Evolutionary conservation across 2,113 vertebrate genomes (phyloP).

Genomic region (Hyperopisus bebe): DNA sequence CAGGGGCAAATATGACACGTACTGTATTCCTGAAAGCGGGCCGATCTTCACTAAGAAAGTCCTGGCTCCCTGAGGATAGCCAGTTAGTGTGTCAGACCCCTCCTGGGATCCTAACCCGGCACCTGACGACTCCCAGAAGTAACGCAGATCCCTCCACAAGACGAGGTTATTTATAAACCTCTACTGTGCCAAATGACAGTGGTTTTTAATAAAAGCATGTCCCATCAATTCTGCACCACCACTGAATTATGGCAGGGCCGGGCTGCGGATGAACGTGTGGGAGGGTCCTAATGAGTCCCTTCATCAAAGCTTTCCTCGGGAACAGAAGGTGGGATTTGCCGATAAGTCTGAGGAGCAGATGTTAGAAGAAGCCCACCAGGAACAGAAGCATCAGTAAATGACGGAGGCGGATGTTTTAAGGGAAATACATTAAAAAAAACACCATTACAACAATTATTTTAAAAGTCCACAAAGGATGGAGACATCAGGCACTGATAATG

Average conservation of each 20-base stretch:
- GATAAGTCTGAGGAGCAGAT: conserved; percentile 3
- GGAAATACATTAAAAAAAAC: not conserved
- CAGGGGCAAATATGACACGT: not conserved
- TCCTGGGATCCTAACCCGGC: not conserved
- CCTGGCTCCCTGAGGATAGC: not conserved
- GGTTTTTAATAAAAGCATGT: not conserved
- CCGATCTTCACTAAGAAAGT: not conserved
- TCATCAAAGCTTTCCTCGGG: not conserved
- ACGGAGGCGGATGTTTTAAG: not conserved
- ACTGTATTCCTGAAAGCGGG: not conserved
- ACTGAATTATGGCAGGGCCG: not conserved
- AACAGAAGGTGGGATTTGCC: not conserved
- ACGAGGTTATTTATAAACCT: not conserved
- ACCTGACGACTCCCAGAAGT: not conserved
- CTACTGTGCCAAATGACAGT: not conserved
- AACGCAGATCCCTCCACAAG: not conserved
- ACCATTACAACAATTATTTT: not conserved
- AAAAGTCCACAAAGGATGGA: not conserved
- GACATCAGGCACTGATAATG: not conserved
- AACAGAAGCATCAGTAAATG: not conserved
- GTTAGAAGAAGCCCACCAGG: not conserved
- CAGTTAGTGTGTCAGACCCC: not conserved
- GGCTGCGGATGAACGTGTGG: not conserved
- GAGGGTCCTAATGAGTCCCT: not conserved
- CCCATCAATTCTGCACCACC: not conserved